Evolutionary conservation across 2,888 invertebrate species (phyloP), one percentile per base, ranked within the genome.

Genomic region (Acanthosepion pharaonis): DNA sequence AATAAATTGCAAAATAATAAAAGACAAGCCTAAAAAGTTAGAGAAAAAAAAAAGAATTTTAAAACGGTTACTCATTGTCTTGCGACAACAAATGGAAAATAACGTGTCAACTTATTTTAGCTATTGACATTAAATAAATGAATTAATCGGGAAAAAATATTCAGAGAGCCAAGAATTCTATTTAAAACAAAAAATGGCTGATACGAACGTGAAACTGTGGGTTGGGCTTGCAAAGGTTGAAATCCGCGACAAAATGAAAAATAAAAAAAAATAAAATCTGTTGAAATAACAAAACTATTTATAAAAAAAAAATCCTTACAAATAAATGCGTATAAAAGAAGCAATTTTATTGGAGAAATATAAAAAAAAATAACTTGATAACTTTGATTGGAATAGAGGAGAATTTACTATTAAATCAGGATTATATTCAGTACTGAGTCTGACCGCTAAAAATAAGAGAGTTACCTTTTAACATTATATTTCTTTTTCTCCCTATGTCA

Each of bases 91-190:
- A 78, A 78, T 78, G 78, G n/a, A 78, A 78, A 78, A 78, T 78
- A 33, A 78, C n/a, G 78, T 78, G 78, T 78, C 78, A 78, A 78
- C n/a, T 78, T 78, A 78, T 78, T 78, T 33, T 78, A n/a, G 78
- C 78, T 78, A 78, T 78, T 78, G 78, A 78, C 78, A 78, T 78
- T 78, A 78, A 78, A 78, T 78, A 78, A 78, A 78, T 78, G 78
- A 78, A 78, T 78, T 78, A 78, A 78, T 78, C n/a, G n/a, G 5
- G 42, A 78, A n/a, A 28, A n/a, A 78, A 33, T 78, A n/a, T 15
- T 5, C 15, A 78, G n/a, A 78, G 15, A n/a, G 78, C 0, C 9
- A 33, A 9, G 18, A 78, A 78, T 15, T 78, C n/a, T 78, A n/a
- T 78, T 78, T n/a, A 78, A 78, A 78, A n/a, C 78, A 78, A 78